Base-by-base conservation (phyloP, 30 jellyfish, hydroid and myxozoan genomes). In the Aurelia aurita complex sp. Pacific region DNA sequence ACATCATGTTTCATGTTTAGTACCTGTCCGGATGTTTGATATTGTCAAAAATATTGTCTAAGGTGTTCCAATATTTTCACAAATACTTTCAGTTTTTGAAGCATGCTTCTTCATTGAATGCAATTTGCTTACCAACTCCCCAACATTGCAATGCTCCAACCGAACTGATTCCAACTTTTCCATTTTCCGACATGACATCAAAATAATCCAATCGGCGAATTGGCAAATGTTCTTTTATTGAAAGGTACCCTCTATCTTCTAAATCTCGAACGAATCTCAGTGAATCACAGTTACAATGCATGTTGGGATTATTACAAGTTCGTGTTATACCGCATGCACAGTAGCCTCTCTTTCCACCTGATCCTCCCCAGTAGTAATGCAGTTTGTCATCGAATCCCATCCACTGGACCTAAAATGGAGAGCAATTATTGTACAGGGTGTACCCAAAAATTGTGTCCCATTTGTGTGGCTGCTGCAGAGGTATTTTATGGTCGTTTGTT, bases 321-420 rank as follows among this genome's bases (percentile, higher is more conserved):
- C 90, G 60, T 35, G 94, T 77, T 18, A 94, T 33, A 50, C 99
- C 99, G 80, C 99, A 94, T 8, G 92, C 97, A 72, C 99, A 94
- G 67, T 84, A 89, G 59, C 97, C 97, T 76, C 97, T 89, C 53
- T 83, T 60, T 8, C 96, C 96, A 7, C 88, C 86, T 0, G 97
- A 90, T 16, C 99, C 99, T 18, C 97, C 99, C 99, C 99, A 94
- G 65, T 94, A 94, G 83, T 94, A 89, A 85, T 94, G 99, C 86
- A 94, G 84, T 32, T 74, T 81, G 77, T 94, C 97, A 70, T 94
- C 99, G 65, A 90, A 96, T 12, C 99, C 99, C 94, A 94, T 85
- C 99, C 99, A 94, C 13, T 89, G 88, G 7, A 86, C 94, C 97
- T 94, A 57, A 14, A 74, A 80, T 61, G 57, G 57, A 46, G 15